Evolutionary conservation across 1,140 invertebrate species (phyloP).

Genomic region (Cydia splendana): DNA sequence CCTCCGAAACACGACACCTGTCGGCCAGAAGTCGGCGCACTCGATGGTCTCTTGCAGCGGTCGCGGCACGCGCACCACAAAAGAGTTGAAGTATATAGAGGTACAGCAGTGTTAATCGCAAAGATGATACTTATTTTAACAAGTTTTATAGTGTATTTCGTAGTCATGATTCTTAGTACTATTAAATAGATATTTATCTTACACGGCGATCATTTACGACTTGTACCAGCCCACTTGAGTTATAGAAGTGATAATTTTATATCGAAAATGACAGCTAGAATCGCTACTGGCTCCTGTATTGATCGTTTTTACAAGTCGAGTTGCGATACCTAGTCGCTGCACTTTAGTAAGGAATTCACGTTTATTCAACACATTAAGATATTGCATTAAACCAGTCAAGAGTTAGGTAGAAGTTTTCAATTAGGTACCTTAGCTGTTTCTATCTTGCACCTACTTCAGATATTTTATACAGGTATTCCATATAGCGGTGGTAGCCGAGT

Average conservation of each 20-base stretch:
- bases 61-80: too few species aligned
- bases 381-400: not conserved
- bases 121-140: too few species aligned
- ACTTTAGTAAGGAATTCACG: conserved; percentile 22
- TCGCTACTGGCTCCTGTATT: conserved; percentile 14
- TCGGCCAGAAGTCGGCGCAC: too few species aligned
- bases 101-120: too few species aligned
- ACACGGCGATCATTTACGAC: not conserved
- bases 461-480: not conserved
- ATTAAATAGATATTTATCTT: not conserved
- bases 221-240: conserved; percentile 23
- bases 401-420: not conserved
- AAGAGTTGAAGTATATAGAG: too few species aligned
- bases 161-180: not conserved
- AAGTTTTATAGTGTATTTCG: too few species aligned
- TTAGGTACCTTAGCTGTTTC: not conserved
- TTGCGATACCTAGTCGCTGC: conserved; percentile 13
- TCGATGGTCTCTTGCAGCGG: too few species aligned
- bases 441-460: not conserved
- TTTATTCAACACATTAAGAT: conserved; percentile 9
- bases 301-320: conserved; percentile 12
- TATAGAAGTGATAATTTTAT: conserved; percentile 32
- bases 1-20: too few species aligned
- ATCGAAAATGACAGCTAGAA: conserved; percentile 24
- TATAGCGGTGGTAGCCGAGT: too few species aligned